Evolutionary conservation across 2,888 invertebrate genomes (phyloP).

Genomic region (Platerodrilus igneus): DNA sequence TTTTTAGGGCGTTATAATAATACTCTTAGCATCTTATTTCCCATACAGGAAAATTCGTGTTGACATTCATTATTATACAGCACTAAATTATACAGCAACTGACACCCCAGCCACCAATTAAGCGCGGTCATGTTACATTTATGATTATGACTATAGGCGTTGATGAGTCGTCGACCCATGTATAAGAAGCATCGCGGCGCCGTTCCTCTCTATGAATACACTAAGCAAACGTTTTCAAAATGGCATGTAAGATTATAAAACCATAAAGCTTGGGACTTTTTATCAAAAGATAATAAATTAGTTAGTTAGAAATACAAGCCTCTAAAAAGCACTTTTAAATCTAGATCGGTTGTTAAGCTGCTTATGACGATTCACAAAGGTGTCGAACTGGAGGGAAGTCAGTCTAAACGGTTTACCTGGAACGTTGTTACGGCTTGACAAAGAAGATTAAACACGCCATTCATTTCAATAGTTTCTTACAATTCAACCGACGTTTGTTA

Average conservation of each 20-base stretch:
- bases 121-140: constrained; percentile 32
- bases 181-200: constrained; percentile 19
- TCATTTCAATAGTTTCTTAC: no score
- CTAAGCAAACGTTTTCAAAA: background rate
- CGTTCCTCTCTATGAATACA: constrained; percentile 9
- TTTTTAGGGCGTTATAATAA: no score
- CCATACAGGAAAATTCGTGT: constrained; percentile 24
- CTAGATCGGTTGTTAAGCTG: constrained; percentile 25
- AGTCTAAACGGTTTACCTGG: constrained; percentile 31
- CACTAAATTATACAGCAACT: constrained; percentile 28
- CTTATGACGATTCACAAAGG: constrained; percentile 28
- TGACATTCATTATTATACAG: constrained; percentile 30
- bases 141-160: constrained; percentile 28
- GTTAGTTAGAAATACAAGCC: no score
- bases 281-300: no score
- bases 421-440: constrained; percentile 26
- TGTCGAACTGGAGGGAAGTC: constrained; percentile 27
- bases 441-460: constrained; percentile 20
- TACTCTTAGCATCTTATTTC: no score
- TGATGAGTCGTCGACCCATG: constrained; percentile 24
- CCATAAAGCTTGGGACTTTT: background rate
- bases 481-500: no score
- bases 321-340: constrained; percentile 4
- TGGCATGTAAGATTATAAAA: constrained; percentile 12
- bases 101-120: constrained; percentile 29